These are phyloP conservation scores for Ashinkailepas kermadecensis DNA, from an alignment of 2,888 invertebrate genomes.

Conservation along the genomic window DNA sequence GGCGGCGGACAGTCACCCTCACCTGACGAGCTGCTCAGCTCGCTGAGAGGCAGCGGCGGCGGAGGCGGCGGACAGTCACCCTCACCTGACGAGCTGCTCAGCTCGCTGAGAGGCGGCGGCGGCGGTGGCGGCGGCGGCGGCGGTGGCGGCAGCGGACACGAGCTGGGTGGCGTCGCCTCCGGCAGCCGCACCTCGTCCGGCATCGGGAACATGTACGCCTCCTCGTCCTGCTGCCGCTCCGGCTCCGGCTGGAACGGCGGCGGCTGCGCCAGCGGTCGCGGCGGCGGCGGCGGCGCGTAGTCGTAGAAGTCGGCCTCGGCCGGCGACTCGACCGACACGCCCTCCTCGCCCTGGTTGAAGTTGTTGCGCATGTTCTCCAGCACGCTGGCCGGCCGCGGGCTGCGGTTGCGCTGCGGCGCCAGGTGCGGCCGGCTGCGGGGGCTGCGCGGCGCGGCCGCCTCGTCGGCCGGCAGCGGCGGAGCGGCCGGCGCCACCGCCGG, in stretches of 20 bases:
- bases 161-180: neutral
- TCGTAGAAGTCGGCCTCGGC: neutral
- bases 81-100: too few species aligned
- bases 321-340: neutral
- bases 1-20: too few species aligned
- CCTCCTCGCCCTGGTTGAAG: slow-evolving; percentile 21
- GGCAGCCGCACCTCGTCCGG: neutral
- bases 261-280: neutral
- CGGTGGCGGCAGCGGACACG: neutral
- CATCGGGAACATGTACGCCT: neutral
- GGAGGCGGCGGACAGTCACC: too few species aligned
- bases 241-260: neutral
- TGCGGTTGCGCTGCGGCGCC: neutral
- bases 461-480: neutral
- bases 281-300: neutral
- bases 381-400: slow-evolving; percentile 21
- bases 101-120: too few species aligned
- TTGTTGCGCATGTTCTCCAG: slow-evolving; percentile 19
- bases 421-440: neutral
- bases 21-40: too few species aligned
- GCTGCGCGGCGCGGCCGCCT: neutral
- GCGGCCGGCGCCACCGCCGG: neutral
- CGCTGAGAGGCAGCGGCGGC: too few species aligned
- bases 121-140: neutral
- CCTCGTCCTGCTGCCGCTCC: neutral